Base-by-base conservation (phyloP, 2,888 invertebrate genomes). In the Eubasilissa splendida region DNA sequence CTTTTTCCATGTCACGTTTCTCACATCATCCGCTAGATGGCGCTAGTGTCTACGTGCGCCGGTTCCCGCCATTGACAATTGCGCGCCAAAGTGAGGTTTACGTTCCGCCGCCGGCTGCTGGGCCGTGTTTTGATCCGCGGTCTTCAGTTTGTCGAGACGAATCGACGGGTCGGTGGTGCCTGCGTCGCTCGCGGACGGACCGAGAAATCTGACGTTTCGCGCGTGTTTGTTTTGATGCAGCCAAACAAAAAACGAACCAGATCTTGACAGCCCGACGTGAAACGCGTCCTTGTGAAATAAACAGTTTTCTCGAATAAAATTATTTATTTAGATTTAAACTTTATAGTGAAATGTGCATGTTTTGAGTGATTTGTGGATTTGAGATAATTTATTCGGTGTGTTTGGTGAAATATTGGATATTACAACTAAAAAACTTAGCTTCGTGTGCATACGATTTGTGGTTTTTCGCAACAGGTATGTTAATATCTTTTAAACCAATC, bases 131-230 rank as follows among this genome's bases (percentile, higher is more conserved):
- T 70, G 70, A 53, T 70, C 54, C 60, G 8, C 60, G 22, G n/a
- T 60, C 52, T 22, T 58, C 71, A 73, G 71, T 73, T 73, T 73
- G 71, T 73, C 71, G 71, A 73, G 56, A 73, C 71, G n/a, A 50
- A 73, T 73, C 71, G 71, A 56, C 71, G 31, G 58, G 56, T 31
- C 50, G 58, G 71, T 4, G n/a, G 42, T n/a, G 71, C 42, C 5
- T 33, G 12, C 5, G 58, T 58, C 42, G 56, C 58, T 33, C 65
- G 65, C 31, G 12, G 22, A 33, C 58, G 31, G 71, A 4, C 42
- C 54, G 9, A 31, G 54, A 70, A 54, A 70, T 58, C 58, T 73
- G 71, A 73, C 71, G 33, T 73, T 71, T 73, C 71, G 42, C 65
- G 65, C 71, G 71, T 73, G 56, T 73, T 73, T 73, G 58, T 73